phyloP scores from a whole-genome alignment of 2,113 vertebrate genomes.

The Thunnus thynnus region DNA sequence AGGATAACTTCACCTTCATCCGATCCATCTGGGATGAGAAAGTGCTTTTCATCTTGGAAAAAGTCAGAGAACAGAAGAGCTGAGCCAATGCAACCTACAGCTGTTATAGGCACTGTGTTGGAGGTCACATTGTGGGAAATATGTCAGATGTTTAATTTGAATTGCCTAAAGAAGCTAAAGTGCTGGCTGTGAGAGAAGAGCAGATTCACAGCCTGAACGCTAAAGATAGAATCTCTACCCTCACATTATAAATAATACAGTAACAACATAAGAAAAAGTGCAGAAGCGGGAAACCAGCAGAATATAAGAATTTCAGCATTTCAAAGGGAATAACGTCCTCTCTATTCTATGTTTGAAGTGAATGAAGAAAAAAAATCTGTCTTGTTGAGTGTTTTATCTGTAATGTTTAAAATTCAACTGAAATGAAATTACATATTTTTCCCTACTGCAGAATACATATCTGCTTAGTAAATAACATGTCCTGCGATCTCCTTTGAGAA shows the following conservation, averaged over 20 bases:
- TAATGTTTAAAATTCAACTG: too few species aligned
- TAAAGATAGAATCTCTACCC: not conserved
- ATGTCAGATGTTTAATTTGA: conserved; percentile 27
- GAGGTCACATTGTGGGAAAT: conserved; percentile 42
- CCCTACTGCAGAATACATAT: too few species aligned
- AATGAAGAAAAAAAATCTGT: not conserved
- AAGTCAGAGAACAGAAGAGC: conserved; percentile 23
- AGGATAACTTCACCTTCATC: conserved; percentile 59
- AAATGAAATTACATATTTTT: too few species aligned
- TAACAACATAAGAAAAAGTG: not conserved
- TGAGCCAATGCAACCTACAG: conserved; percentile 14
- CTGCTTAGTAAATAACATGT: too few species aligned
- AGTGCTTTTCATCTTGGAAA: conserved; percentile 24
- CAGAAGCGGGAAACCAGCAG: not conserved
- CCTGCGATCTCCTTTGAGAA: too few species aligned
- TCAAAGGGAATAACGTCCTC: conserved; percentile 11
- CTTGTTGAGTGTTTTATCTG: too few species aligned
- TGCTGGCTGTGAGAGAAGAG: not conserved
- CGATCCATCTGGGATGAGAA: conserved; percentile 15
- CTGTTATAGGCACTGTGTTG: conserved; percentile 3
- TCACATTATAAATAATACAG: conserved; percentile 33
- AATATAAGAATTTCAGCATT: not conserved
- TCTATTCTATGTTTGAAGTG: not conserved
- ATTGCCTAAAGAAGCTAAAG: conserved; percentile 6
- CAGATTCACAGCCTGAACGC: not conserved